Percentiles rank a stretch among this genome's conserved stretches.
These are phyloP conservation scores for Allolobophora icterica DNA, from an alignment of 2,888 invertebrate species.

Conservation along the genomic window DNA sequence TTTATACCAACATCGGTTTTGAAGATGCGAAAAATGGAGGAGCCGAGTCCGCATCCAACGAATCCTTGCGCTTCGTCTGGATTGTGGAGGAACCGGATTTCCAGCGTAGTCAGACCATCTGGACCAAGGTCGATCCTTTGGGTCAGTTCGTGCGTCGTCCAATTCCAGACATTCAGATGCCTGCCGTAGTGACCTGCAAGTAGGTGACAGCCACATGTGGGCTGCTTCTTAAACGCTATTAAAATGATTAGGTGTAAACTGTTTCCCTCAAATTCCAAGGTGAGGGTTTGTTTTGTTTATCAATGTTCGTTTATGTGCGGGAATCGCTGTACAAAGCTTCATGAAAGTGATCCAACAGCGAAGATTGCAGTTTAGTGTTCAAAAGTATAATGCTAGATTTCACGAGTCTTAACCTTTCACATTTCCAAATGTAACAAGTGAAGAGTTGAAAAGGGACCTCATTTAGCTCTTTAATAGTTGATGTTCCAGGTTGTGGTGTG, in stretches of 20 bases:
- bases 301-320: too few species aligned
- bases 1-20: slow-evolving; percentile 56
- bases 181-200: slow-evolving; percentile 84
- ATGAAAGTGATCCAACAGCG: too few species aligned
- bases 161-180: slow-evolving; percentile 85
- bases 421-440: background rate
- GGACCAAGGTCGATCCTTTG: slow-evolving; percentile 87
- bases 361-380: too few species aligned
- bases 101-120: slow-evolving; percentile 87
- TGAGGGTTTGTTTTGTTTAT: too few species aligned
- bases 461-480: too few species aligned
- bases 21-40: slow-evolving; percentile 79
- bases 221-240: too few species aligned
- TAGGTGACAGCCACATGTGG: too few species aligned
- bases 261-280: too few species aligned
- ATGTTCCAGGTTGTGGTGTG: too few species aligned
- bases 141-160: slow-evolving; percentile 79
- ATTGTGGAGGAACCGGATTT: slow-evolving; percentile 89
- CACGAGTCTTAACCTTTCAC: background rate
- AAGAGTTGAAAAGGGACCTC: background rate
- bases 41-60: slow-evolving; percentile 85
- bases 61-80: slow-evolving; percentile 84
- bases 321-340: too few species aligned
- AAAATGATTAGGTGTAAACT: too few species aligned
- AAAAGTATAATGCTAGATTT: background rate